These are phyloP conservation scores for Takifugu ocellatus DNA, from an alignment of 2,797 vertebrate species.

Conservation along the genomic window DNA sequence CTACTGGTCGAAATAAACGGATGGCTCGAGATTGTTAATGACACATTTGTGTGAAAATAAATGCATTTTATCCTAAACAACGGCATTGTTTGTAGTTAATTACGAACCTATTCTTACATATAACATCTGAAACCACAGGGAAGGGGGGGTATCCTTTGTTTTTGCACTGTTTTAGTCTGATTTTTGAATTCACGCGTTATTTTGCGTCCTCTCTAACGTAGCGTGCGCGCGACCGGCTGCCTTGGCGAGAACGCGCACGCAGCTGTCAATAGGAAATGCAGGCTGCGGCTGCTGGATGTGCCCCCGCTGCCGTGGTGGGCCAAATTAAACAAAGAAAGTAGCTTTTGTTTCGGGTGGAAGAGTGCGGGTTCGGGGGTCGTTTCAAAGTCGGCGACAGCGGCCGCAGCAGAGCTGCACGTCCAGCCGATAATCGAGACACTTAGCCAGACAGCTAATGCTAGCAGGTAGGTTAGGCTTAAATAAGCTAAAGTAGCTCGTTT, in stretches of 20 bases:
- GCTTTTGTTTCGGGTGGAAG: constrained; percentile 9
- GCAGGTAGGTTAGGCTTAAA: constrained; percentile 35
- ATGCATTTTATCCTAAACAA: neutral
- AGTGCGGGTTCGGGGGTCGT: neutral
- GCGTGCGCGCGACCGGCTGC: constrained; percentile 23
- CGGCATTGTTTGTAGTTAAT: too few relatives aligned
- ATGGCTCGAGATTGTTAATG: too few relatives aligned
- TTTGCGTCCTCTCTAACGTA: constrained; percentile 1
- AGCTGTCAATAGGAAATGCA: constrained; percentile 79
- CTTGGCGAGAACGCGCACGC: constrained; percentile 62
- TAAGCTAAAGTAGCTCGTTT: constrained; percentile 46
- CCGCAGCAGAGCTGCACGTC: constrained; percentile 4
- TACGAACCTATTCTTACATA: too few relatives aligned
- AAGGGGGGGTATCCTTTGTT: too few relatives aligned
- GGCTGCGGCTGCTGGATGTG: constrained; percentile 50
- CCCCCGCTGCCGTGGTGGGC: constrained; percentile 20
- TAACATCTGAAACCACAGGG: too few relatives aligned
- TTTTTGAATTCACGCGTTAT: neutral
- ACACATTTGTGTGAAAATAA: neutral
- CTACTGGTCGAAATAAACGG: constrained; percentile 20
- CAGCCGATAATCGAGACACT: constrained; percentile 13
- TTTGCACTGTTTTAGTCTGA: too few relatives aligned
- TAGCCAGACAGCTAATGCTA: constrained; percentile 48
- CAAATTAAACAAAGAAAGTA: constrained; percentile 28
- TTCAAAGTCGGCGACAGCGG: neutral